Evolutionary conservation across 2,888 invertebrate genomes (phyloP), one percentile per base, ranked within the genome.

Genomic region (Calliopum simillimum): DNA sequence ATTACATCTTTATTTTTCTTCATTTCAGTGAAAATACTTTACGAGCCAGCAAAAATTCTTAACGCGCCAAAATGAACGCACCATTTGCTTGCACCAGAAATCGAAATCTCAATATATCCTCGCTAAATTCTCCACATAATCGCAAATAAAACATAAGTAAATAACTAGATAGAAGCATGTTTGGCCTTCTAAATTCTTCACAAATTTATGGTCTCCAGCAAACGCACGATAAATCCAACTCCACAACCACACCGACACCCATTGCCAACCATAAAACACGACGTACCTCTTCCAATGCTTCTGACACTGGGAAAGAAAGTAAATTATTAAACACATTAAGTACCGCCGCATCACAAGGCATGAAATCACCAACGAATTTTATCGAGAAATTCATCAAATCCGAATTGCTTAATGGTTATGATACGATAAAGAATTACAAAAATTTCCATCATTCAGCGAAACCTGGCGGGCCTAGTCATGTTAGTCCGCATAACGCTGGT

Each of bases 161-260:
- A 8, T 33, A 33, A 2, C 65, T 63, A 43, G 12, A 19, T 51
- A 23, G 68, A 71, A 79, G 78, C 68, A 85, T 85, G 85, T 85
- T 85, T 74, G 81, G 84, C 75, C 79, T 85, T 75, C 77, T 84
- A 14, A 83, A 80, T 77, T 80, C 80, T 69, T 80, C 83, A 58
- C 84, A 84, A 77, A 81, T 84, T 75, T 84, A 85, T 80, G 84
- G 82, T 77, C 76, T 84, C 72, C 83, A 82, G 73, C 76, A 77
- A 73, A 72, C 74, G 66, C 73, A 68, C 67, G 73, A 75, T 67
- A 21, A 74, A 19, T 64, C 76, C 6, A 78, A 76, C 47, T 78
- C 76, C 69, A 80, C 74, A 74, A 71, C 55, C 59, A 65, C 61
- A 73, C 62, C 62, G 44, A 58, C 64, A 59, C 25, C n/a, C 65